Percentiles rank a stretch among this genome's conserved stretches.
These are phyloP conservation scores for Drosophila sp. DNA, from an alignment of 1,140 invertebrate species.

Conservation along the genomic window DNA sequence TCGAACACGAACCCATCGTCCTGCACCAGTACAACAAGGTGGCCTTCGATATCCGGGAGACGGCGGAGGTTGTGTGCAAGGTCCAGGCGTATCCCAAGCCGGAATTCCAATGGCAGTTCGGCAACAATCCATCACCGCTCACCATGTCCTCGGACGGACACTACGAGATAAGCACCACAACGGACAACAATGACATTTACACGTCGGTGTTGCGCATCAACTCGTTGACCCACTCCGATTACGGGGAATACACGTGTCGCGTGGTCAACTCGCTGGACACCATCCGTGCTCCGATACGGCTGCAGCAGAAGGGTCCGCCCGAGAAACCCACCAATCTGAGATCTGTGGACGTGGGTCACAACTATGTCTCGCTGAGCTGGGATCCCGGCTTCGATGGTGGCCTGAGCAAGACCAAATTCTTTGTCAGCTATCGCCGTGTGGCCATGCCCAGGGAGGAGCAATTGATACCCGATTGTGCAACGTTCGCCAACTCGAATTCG, in stretches of 20 bases:
- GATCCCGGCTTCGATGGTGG: constrained; percentile 95
- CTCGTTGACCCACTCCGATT: constrained; percentile 90
- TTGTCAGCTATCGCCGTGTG: constrained; percentile 89
- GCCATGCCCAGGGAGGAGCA: constrained; percentile 85
- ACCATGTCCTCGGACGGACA: constrained; percentile 91
- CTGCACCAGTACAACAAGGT: constrained; percentile 94
- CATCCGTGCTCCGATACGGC: constrained; percentile 89
- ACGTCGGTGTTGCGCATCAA: constrained; percentile 90
- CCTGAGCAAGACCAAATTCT: constrained; percentile 92
- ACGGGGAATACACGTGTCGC: constrained; percentile 94
- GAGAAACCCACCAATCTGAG: constrained; percentile 90
- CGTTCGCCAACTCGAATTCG: constrained; percentile 85
- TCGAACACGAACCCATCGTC: constrained; percentile 94
- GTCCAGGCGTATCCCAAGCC: constrained; percentile 96
- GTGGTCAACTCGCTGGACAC: constrained; percentile 91
- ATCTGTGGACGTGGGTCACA: constrained; percentile 88
- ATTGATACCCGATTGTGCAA: constrained; percentile 86
- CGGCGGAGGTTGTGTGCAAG: constrained; percentile 92
- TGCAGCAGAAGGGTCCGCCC: constrained; percentile 93
- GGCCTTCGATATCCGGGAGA: constrained; percentile 92
- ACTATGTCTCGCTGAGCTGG: constrained; percentile 91
- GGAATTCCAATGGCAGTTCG: constrained; percentile 95
- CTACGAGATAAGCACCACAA: constrained; percentile 92
- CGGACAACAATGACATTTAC: constrained; percentile 93
- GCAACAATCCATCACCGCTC: constrained; percentile 88